Evolutionary conservation across 2,113 vertebrate genomes (phyloP).

Genomic region (Tachysurus fulvidraco): DNA sequence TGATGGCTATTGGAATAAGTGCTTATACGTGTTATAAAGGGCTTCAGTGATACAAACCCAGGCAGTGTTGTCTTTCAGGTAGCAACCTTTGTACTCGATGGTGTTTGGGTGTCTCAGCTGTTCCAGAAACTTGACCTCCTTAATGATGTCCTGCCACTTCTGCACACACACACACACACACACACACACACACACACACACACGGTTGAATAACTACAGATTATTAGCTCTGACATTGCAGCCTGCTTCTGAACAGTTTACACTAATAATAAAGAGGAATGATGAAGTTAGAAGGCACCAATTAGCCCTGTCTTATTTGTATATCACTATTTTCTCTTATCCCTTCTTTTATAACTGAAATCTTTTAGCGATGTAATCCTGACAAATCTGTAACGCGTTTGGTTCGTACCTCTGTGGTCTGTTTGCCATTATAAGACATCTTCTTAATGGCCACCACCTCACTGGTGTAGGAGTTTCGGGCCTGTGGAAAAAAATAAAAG

Average conservation of each 20-base stretch:
- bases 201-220: not conserved
- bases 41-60: slow-evolving; percentile 30
- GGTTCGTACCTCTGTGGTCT: slow-evolving; percentile 89
- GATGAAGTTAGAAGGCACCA: not conserved
- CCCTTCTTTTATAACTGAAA: not conserved
- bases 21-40: not conserved
- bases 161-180: slow-evolving; percentile 57
- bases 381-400: not conserved
- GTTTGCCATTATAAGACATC: slow-evolving; percentile 98
- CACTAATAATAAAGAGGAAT: not conserved
- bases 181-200: slow-evolving; percentile 6
- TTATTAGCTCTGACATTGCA: not conserved
- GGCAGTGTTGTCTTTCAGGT: slow-evolving; percentile 96
- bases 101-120: slow-evolving; percentile 97
- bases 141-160: slow-evolving; percentile 99
- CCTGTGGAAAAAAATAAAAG: slow-evolving; percentile 67
- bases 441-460: slow-evolving; percentile 99
- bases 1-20: not conserved
- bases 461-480: slow-evolving; percentile 91
- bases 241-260: not conserved
- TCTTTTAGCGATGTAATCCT: not conserved
- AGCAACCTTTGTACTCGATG: slow-evolving; percentile 98
- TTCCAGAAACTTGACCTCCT: slow-evolving; percentile 94
- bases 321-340: not conserved
- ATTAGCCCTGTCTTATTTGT: not conserved